phyloP scores from a whole-genome alignment of 2,113 vertebrate species.

The Terrapene triunguis region DNA sequence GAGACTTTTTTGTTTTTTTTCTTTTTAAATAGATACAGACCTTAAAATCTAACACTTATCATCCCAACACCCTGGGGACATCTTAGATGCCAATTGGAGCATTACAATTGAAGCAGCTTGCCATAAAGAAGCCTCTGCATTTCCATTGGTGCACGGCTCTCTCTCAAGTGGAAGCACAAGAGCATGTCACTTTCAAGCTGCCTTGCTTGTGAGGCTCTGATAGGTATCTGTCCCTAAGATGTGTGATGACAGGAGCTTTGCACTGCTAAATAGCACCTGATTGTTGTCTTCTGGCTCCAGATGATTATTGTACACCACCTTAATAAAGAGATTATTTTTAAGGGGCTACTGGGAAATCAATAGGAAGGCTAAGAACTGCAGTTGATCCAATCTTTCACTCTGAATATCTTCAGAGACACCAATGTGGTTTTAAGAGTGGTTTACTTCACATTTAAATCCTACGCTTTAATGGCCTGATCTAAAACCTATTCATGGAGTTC shows the following conservation, averaged over 20 bases:
- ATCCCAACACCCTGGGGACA: not conserved
- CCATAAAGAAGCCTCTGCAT: not conserved
- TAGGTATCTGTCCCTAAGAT: not conserved
- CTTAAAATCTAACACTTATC: rapidly evolving
- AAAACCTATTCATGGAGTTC: not conserved
- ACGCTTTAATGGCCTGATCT: not conserved
- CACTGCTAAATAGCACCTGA: not conserved
- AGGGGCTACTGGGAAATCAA: too few species aligned
- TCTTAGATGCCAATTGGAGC: not conserved
- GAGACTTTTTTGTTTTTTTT: not conserved
- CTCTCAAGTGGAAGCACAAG: not conserved
- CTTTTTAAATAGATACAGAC: not conserved
- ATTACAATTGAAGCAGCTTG: rapidly evolving
- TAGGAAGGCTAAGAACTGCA: too few species aligned
- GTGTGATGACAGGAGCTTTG: not conserved
- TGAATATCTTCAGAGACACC: too few species aligned
- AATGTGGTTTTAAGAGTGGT: too few species aligned
- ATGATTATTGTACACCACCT: too few species aligned
- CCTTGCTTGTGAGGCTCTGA: not conserved
- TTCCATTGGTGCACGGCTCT: not conserved
- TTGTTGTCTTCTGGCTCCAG: not conserved
- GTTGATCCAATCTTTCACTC: too few species aligned
- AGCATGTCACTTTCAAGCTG: not conserved
- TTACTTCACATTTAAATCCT: not conserved
- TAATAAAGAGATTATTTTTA: too few species aligned